Conservation (phyloP, 2,113 vertebrate species). For the Oryzias woworae region DNA sequence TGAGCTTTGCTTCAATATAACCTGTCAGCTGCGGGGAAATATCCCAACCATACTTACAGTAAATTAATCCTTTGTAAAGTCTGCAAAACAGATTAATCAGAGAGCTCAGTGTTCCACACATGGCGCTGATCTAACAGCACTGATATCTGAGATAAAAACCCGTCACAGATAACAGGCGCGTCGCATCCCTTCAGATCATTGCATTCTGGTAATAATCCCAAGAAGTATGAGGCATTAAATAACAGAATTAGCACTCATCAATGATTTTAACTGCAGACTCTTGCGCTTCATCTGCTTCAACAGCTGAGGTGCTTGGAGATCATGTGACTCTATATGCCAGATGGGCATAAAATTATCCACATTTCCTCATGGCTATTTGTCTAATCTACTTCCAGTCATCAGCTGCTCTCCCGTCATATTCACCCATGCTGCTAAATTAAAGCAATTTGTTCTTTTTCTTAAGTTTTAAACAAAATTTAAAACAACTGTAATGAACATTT, state of each 20-base stretch:
- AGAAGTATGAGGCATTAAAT: slow-evolving; percentile 41
- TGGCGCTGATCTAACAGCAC: slow-evolving; percentile 20
- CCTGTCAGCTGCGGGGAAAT: slow-evolving; percentile 27
- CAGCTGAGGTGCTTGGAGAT: slow-evolving; percentile 37
- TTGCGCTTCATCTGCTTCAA: slow-evolving; percentile 33
- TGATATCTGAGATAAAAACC: slow-evolving; percentile 24
- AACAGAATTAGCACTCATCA: slow-evolving; percentile 33
- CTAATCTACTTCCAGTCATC: slow-evolving; percentile 40
- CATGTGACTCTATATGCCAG: slow-evolving; percentile 45
- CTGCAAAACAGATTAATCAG: neutral
- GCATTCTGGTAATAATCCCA: slow-evolving; percentile 32
- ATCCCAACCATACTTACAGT: slow-evolving; percentile 2
- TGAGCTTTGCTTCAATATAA: slow-evolving; percentile 47
- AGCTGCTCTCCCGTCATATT: slow-evolving; percentile 25
- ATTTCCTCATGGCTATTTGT: slow-evolving; percentile 36
- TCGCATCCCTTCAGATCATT: slow-evolving; percentile 10
- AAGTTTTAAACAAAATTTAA: neutral
- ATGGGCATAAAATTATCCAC: slow-evolving; percentile 49
- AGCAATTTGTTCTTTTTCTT: slow-evolving; percentile 3
- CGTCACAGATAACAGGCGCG: slow-evolving; percentile 9
- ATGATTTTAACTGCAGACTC: slow-evolving; percentile 35
- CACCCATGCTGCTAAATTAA: slow-evolving; percentile 8
- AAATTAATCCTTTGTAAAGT: slow-evolving; percentile 5
- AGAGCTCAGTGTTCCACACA: slow-evolving; percentile 6
- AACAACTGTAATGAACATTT: too few species aligned